phyloP scores from a whole-genome alignment of 2,797 vertebrate species.

The Presbytis comata region DNA sequence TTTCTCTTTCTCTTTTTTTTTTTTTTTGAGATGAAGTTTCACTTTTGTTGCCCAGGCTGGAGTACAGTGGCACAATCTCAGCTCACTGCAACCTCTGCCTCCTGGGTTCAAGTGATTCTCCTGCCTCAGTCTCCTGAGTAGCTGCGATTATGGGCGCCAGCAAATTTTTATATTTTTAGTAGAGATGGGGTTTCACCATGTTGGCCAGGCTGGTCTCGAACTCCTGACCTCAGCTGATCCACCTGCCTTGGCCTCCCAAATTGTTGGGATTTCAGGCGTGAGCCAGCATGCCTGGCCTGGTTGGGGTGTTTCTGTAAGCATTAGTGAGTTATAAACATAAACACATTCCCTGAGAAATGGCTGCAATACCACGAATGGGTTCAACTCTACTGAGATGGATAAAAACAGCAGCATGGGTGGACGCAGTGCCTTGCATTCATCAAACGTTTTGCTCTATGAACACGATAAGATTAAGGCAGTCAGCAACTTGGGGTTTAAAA shows the following conservation, averaged over 20 bases:
- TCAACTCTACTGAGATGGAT: accelerated
- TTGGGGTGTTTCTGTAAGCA: too few relatives aligned
- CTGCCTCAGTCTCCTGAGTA: not conserved
- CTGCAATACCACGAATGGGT: accelerated
- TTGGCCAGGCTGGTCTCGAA: not conserved
- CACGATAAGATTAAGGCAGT: not conserved
- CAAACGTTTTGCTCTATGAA: accelerated
- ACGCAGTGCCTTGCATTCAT: accelerated
- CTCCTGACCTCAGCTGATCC: not conserved
- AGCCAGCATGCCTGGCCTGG: not conserved
- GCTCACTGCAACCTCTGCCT: too few relatives aligned
- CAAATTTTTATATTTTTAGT: not conserved
- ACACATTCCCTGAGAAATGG: not conserved
- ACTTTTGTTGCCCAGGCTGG: too few relatives aligned
- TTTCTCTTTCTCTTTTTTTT: not conserved
- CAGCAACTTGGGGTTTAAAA: slow-evolving; percentile 70
- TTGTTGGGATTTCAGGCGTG: not conserved
- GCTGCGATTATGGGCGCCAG: accelerated
- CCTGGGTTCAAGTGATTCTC: not conserved
- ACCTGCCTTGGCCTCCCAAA: not conserved
- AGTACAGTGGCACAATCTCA: too few relatives aligned
- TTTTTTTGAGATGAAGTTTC: not conserved
- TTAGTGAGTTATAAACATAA: too few relatives aligned
- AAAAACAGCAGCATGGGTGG: accelerated
- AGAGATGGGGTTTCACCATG: not conserved